These are phyloP conservation scores for Microctonus brassicae DNA, from an alignment of 2,888 invertebrate genomes.

Conservation along the genomic window DNA sequence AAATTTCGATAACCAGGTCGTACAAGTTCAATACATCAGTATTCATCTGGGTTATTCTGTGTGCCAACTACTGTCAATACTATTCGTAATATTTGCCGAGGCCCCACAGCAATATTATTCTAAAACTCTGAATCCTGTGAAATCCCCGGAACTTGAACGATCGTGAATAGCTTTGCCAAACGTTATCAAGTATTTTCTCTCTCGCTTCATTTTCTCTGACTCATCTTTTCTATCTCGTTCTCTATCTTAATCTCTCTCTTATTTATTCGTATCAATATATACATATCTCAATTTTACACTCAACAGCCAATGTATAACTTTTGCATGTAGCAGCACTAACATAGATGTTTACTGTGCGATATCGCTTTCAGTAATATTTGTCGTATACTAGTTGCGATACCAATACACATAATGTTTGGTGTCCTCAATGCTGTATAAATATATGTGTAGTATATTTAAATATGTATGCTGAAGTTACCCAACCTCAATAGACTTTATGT, in stretches of 20 bases:
- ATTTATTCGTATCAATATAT: too few species aligned
- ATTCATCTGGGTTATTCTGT: slow-evolving; percentile 44
- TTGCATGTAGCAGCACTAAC: background rate
- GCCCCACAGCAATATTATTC: slow-evolving; percentile 22
- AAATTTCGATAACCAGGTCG: slow-evolving; percentile 42
- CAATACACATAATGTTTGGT: slow-evolving; percentile 8
- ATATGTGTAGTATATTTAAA: too few species aligned
- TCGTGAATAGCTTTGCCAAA: slow-evolving; percentile 35
- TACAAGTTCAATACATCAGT: slow-evolving; percentile 51
- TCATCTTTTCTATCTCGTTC: background rate
- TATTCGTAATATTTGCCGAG: slow-evolving; percentile 49
- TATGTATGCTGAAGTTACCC: background rate
- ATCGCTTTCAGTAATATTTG: slow-evolving; percentile 11
- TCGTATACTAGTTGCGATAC: background rate
- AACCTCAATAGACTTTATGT: slow-evolving; percentile 4
- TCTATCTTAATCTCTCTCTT: background rate
- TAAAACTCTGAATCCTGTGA: slow-evolving; percentile 3
- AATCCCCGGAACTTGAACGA: slow-evolving; percentile 33
- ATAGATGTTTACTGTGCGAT: slow-evolving; percentile 11
- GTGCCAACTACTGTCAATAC: slow-evolving; percentile 48
- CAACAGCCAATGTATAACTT: background rate
- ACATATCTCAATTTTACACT: too few species aligned
- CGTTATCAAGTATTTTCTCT: slow-evolving; percentile 12
- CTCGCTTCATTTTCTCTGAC: background rate
- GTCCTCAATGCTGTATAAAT: background rate